Percentiles rank a stretch among this genome's conserved stretches.
phyloP scores from a whole-genome alignment of 1,140 invertebrate genomes.

The Plutomurus gul region DNA sequence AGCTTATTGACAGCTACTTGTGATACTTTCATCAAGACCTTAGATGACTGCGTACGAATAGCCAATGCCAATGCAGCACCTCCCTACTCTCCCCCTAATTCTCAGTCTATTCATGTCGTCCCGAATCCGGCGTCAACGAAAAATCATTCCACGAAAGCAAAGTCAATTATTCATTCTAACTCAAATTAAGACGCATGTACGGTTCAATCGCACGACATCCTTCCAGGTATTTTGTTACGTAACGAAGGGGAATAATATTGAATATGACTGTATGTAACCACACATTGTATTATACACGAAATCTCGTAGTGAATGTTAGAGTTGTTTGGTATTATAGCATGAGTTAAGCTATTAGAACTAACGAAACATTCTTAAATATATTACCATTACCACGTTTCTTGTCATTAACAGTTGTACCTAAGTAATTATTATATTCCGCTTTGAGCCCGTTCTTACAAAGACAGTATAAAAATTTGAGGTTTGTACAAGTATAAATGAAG shows the following conservation, averaged over 20 bases:
- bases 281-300: neutral
- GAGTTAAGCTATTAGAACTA: neutral
- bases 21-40: slow-evolving; percentile 79
- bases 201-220: neutral
- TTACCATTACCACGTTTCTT: neutral
- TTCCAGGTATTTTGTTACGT: slow-evolving; percentile 7
- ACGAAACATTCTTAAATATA: neutral
- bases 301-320: neutral
- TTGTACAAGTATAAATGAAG: slow-evolving; percentile 8
- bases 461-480: neutral
- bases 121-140: slow-evolving; percentile 23
- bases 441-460: neutral
- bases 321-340: too few species aligned
- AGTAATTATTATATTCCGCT: neutral
- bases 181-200: slow-evolving; percentile 32
- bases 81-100: slow-evolving; percentile 53
- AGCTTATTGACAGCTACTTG: slow-evolving; percentile 75
- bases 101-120: slow-evolving; percentile 33
- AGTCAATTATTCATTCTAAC: slow-evolving; percentile 45
- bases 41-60: slow-evolving; percentile 78
- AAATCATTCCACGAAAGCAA: slow-evolving; percentile 27
- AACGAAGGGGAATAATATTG: neutral
- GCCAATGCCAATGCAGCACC: slow-evolving; percentile 60
- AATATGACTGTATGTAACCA: neutral
- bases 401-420: neutral